Percentiles rank a stretch among this genome's conserved stretches.
Evolutionary conservation across 2,888 invertebrate species (phyloP).

Genomic region (Trisateles emortualis): DNA sequence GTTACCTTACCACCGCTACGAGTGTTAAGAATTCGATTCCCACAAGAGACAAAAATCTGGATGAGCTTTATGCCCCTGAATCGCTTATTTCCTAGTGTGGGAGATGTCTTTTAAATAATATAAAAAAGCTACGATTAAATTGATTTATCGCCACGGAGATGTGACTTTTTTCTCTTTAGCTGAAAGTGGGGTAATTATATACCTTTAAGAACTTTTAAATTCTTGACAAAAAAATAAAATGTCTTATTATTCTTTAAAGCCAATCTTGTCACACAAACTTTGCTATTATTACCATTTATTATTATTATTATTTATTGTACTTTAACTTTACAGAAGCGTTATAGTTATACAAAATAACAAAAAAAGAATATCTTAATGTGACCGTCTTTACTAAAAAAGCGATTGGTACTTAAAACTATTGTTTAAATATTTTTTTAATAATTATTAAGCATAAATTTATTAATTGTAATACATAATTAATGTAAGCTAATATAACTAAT

Average conservation of each 20-base stretch:
- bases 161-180: too few relatives aligned
- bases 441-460: conserved; percentile 49
- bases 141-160: too few relatives aligned
- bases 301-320: conserved; percentile 40
- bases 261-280: conserved; percentile 17
- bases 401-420: conserved; percentile 39
- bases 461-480: conserved; percentile 49
- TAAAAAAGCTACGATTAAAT: too few relatives aligned
- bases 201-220: not conserved
- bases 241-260: conserved; percentile 9
- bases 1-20: too few relatives aligned
- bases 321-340: conserved; percentile 43
- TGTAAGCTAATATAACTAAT: conserved; percentile 63
- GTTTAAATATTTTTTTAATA: conserved; percentile 45
- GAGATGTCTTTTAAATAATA: too few relatives aligned
- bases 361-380: conserved; percentile 29
- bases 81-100: too few relatives aligned
- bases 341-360: conserved; percentile 29
- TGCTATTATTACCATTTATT: conserved; percentile 16
- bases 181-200: too few relatives aligned
- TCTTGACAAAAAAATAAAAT: too few relatives aligned
- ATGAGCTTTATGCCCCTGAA: too few relatives aligned
- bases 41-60: too few relatives aligned
- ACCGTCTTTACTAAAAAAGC: conserved; percentile 44
- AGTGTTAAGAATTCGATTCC: too few relatives aligned